Evolutionary conservation across 2,797 vertebrate species (phyloP), one percentile per base, ranked within the genome.

Genomic region (Muraenolepis orangiensis): DNA sequence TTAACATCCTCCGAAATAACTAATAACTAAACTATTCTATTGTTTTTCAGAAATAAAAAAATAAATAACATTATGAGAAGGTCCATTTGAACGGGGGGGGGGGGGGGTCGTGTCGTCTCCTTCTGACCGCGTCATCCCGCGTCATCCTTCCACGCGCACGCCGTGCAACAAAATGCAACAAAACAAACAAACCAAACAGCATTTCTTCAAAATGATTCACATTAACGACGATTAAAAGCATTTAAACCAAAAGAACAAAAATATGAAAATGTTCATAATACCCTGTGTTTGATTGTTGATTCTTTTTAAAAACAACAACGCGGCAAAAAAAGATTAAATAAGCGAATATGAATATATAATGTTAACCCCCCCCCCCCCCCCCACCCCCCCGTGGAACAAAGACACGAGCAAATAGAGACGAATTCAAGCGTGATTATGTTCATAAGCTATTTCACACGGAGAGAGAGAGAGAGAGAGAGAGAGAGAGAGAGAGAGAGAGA

Each of bases 281-380:
- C 97, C 97, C 97, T 98, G 97, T 98, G 97, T 98, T 97, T 95
- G 95, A 94, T 94, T 93, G 96, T 95, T 92, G 91, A 93, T 78
- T 94, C 94, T 91, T n/a, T n/a, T n/a, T n/a, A n/a, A 93, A 95
- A 95, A 95, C 93, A 93, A 93, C 85, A 91, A 83, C 87, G n/a
- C n/a, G 93, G 93, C 85, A 91, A 90, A 91, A 91, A 90, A 91
- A 84, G 90, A 93, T 90, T 89, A 93, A 94, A 94, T 92, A 91
- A 73, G 83, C 78, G 82, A n/a, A n/a, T 87, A 93, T 91, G 83
- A 77, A 84, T 89, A 90, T 89, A 90, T 89, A 85, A 80, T 85
- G 87, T 82, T 73, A 75, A 74, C 81, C 84, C 82, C 81, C n/a
- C 28, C 61, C 36, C 31, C 80, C 70, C 70, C 26, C 38, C 76